Base-by-base conservation (phyloP, 2,888 invertebrate genomes). In the Maniola hyperantus region DNA sequence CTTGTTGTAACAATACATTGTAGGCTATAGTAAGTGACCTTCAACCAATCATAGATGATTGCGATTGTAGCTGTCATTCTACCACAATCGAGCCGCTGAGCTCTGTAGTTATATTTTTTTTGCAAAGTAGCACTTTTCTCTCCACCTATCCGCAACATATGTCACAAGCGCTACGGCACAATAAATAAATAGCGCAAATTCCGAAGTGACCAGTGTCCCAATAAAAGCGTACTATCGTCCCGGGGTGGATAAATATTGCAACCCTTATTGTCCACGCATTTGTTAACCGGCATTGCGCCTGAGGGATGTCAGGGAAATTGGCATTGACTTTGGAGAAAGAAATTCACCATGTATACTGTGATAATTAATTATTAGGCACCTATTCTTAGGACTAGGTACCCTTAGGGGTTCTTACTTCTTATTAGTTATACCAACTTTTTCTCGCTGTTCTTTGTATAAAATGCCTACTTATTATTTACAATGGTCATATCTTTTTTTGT, bases 181-280 rank as follows among this genome's bases (percentile, higher is more conserved):
- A 91, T 91, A 91, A 91, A 91, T 91, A 90, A 91, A 91, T 91
- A 88, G 88, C 86, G 74, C 88, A 82, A 87, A 91, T 91, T 90
- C 91, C 91, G 88, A 91, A 91, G 89, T 91, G 91, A 89, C 91
- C 90, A 88, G 83, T 79, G 82, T 83, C 83, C 90, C 89, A 89
- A 90, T 90, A 90, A 90, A 90, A 85, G 82, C 82, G 82, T 78
- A 83, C 83, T 79, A 81, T 81, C 76, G 80, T 77, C 83, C 81
- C 74, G 81, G 80, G 81, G 78, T 79, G 73, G 71, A 88, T 87
- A 88, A 88, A 88, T 88, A 87, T 87, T 87, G 83, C 82, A 79
- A 77, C 74, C 76, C 75, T 78, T 73, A 72, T 72, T 71, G 72
- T 72, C 67, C 70, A 61, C 72, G 75, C 74, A 79, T 79, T 79